These are phyloP conservation scores for Cephalopterus ornatus DNA, from an alignment of 2,113 vertebrate species.

Conservation along the genomic window DNA sequence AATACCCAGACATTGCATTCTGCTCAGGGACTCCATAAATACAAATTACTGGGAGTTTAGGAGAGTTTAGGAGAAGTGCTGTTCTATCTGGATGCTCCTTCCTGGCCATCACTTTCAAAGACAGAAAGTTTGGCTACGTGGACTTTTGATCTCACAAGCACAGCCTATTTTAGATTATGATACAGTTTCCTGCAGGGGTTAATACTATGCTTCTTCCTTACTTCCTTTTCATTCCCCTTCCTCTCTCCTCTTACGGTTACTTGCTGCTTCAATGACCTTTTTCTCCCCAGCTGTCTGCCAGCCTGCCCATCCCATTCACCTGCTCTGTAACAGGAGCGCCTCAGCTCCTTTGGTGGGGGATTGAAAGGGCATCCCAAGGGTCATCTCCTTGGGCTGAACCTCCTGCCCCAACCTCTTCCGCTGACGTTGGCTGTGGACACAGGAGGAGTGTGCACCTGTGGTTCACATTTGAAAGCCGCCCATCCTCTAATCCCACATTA, in stretches of 20 bases:
- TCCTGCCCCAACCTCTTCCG: neutral
- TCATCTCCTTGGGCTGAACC: neutral
- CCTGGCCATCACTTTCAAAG: neutral
- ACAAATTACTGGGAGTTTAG: neutral
- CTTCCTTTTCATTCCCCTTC: neutral
- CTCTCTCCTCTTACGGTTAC: neutral
- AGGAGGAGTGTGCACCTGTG: neutral
- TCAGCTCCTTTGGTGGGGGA: constrained; percentile 54
- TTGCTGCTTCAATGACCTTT: neutral
- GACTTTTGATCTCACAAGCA: neutral
- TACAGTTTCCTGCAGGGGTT: neutral
- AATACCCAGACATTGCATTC: neutral
- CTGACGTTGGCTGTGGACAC: neutral
- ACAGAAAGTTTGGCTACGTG: neutral
- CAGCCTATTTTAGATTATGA: neutral
- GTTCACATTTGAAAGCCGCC: neutral
- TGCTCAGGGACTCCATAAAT: neutral
- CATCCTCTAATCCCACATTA: neutral
- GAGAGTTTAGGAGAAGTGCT: neutral
- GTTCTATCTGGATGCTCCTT: neutral
- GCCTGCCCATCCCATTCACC: constrained; percentile 34
- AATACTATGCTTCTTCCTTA: neutral
- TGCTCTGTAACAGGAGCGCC: constrained; percentile 62
- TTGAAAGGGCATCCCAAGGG: constrained; percentile 10
- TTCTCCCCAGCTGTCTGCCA: neutral